Base-by-base conservation (phyloP, 2,113 vertebrate genomes). In the Picathartes gymnocephalus region DNA sequence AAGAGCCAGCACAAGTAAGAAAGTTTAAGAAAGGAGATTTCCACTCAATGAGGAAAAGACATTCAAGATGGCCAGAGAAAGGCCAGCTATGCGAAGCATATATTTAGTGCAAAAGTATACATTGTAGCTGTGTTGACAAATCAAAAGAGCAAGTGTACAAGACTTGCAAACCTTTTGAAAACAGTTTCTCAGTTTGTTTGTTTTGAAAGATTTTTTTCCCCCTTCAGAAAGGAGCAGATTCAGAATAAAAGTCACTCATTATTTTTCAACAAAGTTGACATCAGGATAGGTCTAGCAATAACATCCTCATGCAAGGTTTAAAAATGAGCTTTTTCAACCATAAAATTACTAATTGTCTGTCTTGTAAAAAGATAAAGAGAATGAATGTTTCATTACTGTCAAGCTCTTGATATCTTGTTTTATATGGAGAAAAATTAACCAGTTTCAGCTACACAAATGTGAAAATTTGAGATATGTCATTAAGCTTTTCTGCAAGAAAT, bases 281-380 rank as follows among this genome's bases (percentile, higher is more conserved):
- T 88, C 84, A 96, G 92, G 96, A 91, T 93, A 97, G 64, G 90
- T 95, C 95, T 97, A 80, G 83, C 48, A 96, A 97, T 96, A 97
- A 92, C 91, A 97, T 73, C 71, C 62, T 86, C 95, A 86, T 69
- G 60, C 89, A 96, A 97, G 69, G 92, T 95, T 98, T 97, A 94
- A 97, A 98, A 98, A 95, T 47, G 94, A 97, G 90, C 42, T 96
- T 98, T 97, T 96, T 96, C 97, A 97, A 97, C 95, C 97, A 92
- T 98, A 98, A 97, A 97, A 98, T 98, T 97, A 96, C 97, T 97
- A 98, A 98, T 97, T 98, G 97, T 96, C 97, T 98, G 96, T 92
- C 96, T 98, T 98, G 97, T 97, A 97, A 96, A 97, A 97, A 97
- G 96, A 98, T 98, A 98, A 98, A 97, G 96, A 96, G 97, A 97